A percentile compares a stretch with the other conserved stretches of the same genome.
Evolutionary conservation across 2,888 invertebrate species (phyloP).

Genomic region (Sarcophaga carnaria): DNA sequence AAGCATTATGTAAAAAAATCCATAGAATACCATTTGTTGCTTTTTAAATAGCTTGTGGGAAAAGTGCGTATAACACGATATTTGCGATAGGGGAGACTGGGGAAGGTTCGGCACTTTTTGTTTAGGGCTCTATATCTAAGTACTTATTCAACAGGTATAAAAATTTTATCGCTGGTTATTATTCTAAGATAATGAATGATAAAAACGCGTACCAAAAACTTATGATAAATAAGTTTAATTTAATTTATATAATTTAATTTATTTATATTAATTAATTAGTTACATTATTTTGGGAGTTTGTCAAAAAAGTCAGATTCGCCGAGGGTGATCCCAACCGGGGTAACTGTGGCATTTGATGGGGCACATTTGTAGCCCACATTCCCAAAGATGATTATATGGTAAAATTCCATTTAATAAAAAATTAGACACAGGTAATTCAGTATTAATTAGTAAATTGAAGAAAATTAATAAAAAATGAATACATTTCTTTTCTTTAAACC

Average conservation of each 20-base stretch:
- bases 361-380: too few species aligned
- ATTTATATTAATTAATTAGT: not conserved
- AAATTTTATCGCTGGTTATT: not conserved
- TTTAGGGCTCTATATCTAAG: not conserved
- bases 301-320: not conserved
- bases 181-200: not conserved
- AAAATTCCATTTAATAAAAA: not conserved
- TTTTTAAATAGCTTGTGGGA: too few species aligned
- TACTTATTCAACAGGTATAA: not conserved
- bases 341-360: too few species aligned
- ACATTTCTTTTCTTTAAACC: not conserved
- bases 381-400: too few species aligned
- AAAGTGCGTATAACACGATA: too few species aligned
- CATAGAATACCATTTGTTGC: too few species aligned
- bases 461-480: slow-evolving; percentile 4
- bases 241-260: too few species aligned
- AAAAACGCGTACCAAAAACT: not conserved
- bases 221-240: not conserved
- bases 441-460: not conserved
- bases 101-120: not conserved
- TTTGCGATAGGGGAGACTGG: too few species aligned
- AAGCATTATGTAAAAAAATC: too few species aligned
- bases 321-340: not conserved
- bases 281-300: not conserved
- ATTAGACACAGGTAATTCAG: not conserved